These are phyloP conservation scores for Phenacoccus solenopsis DNA, from an alignment of 1,140 invertebrate genomes.

Conservation along the genomic window DNA sequence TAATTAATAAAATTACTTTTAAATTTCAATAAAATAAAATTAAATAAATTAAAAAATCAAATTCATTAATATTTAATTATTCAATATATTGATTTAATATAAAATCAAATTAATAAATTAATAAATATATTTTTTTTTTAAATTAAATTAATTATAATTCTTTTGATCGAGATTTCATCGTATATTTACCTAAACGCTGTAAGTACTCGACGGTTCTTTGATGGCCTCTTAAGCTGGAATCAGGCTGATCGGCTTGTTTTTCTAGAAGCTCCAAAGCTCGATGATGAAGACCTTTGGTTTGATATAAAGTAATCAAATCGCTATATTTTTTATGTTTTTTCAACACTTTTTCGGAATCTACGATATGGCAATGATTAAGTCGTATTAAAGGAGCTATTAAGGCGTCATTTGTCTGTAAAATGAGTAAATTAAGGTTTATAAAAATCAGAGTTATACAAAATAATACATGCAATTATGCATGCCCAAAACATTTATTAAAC, in stretches of 20 bases:
- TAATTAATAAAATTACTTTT: too few species aligned
- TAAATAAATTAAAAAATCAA: neutral
- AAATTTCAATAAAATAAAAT: too few species aligned
- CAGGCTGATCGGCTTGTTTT: constrained; percentile 59
- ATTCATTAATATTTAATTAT: neutral
- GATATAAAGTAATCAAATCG: constrained; percentile 91
- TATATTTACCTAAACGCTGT: constrained; percentile 61
- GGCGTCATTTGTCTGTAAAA: constrained; percentile 80
- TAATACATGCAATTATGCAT: neutral
- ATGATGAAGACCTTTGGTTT: constrained; percentile 72
- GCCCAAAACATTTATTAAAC: neutral
- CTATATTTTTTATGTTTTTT: constrained; percentile 75
- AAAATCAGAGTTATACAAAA: neutral
- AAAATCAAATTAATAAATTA: too few species aligned
- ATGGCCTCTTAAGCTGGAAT: constrained; percentile 64
- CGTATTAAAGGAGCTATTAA: constrained; percentile 79
- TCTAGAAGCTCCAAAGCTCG: constrained; percentile 81
- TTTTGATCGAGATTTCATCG: too few species aligned
- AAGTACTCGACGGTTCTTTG: constrained; percentile 82
- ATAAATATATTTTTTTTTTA: too few species aligned
- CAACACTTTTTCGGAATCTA: constrained; percentile 83
- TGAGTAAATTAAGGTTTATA: neutral
- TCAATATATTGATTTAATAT: too few species aligned
- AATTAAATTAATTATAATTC: too few species aligned
- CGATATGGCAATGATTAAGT: constrained; percentile 87